These are phyloP conservation scores for Oophaga pumilio DNA, from an alignment of 2,113 vertebrate species.

Conservation along the genomic window DNA sequence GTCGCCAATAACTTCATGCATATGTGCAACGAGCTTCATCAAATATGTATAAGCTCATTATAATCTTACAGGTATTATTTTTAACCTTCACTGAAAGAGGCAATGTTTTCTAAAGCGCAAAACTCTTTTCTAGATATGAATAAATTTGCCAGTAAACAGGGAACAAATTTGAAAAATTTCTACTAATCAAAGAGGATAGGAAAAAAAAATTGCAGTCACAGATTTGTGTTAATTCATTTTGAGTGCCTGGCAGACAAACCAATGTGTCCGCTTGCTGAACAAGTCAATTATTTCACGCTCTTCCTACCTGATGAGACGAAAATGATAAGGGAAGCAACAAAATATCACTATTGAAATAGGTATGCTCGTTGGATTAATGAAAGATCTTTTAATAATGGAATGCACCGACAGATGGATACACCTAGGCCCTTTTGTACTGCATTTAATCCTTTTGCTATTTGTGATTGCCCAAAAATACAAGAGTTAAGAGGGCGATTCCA, in stretches of 20 bases:
- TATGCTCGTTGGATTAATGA: neutral
- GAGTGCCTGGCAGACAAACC: slow-evolving; percentile 28
- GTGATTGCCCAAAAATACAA: neutral
- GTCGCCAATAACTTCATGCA: slow-evolving; percentile 57
- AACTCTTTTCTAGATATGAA: slow-evolving; percentile 54
- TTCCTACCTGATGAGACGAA: neutral
- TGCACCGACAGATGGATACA: neutral
- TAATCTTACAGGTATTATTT: slow-evolving; percentile 59
- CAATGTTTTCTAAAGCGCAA: slow-evolving; percentile 56
- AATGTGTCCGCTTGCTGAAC: slow-evolving; percentile 28
- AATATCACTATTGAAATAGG: neutral
- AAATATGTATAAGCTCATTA: slow-evolving; percentile 60
- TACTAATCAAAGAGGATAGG: slow-evolving; percentile 52
- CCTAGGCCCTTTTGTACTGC: neutral
- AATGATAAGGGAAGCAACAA: neutral
- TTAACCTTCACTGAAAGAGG: slow-evolving; percentile 57
- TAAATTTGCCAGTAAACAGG: slow-evolving; percentile 57
- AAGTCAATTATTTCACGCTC: slow-evolving; percentile 37
- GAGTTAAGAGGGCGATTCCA: neutral
- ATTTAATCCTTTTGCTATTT: neutral
- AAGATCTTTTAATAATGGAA: neutral
- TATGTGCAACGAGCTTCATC: slow-evolving; percentile 57
- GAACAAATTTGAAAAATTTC: slow-evolving; percentile 51
- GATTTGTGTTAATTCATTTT: slow-evolving; percentile 42
- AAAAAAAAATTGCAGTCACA: slow-evolving; percentile 30